Conservation (phyloP, 2,888 invertebrate genomes). For the Hesperia comma region DNA sequence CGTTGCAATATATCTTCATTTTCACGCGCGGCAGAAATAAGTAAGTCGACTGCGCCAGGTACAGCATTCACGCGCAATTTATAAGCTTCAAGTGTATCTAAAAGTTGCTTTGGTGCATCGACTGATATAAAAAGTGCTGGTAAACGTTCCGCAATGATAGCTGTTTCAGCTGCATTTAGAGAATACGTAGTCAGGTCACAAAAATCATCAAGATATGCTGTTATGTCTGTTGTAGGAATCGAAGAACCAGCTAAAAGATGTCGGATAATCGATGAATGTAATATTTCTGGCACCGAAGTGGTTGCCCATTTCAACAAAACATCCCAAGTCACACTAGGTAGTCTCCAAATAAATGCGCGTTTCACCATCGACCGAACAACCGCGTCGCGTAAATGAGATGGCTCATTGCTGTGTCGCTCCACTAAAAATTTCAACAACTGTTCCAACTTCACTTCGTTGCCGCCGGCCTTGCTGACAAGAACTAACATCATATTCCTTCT, state of each 20-base stretch:
- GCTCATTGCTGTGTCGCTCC: slow-evolving; percentile 58
- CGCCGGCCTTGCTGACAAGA: slow-evolving; percentile 67
- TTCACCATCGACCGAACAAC: slow-evolving; percentile 65
- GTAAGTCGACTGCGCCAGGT: slow-evolving; percentile 46
- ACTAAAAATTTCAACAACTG: slow-evolving; percentile 54
- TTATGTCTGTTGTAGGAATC: slow-evolving; percentile 45
- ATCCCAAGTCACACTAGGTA: slow-evolving; percentile 57
- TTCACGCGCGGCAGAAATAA: slow-evolving; percentile 47
- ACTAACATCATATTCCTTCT: slow-evolving; percentile 66
- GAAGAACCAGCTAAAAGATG: slow-evolving; percentile 49
- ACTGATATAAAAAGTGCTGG: slow-evolving; percentile 48
- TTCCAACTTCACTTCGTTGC: slow-evolving; percentile 52
- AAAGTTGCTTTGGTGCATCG: slow-evolving; percentile 44
- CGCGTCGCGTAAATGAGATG: slow-evolving; percentile 60
- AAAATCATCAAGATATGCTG: slow-evolving; percentile 54
- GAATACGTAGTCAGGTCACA: slow-evolving; percentile 57
- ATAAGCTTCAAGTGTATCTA: slow-evolving; percentile 53
- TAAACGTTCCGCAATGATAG: slow-evolving; percentile 45
- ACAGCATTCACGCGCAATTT: slow-evolving; percentile 47
- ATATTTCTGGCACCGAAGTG: slow-evolving; percentile 58
- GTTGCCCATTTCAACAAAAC: slow-evolving; percentile 59
- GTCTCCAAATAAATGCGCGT: slow-evolving; percentile 62
- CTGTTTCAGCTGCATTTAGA: slow-evolving; percentile 52
- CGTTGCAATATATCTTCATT: slow-evolving; percentile 49
- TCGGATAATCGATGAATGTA: slow-evolving; percentile 63